These are phyloP conservation scores for Flabesymbios commensalis DNA, from an alignment of 2,888 invertebrate genomes.

Conservation along the genomic window DNA sequence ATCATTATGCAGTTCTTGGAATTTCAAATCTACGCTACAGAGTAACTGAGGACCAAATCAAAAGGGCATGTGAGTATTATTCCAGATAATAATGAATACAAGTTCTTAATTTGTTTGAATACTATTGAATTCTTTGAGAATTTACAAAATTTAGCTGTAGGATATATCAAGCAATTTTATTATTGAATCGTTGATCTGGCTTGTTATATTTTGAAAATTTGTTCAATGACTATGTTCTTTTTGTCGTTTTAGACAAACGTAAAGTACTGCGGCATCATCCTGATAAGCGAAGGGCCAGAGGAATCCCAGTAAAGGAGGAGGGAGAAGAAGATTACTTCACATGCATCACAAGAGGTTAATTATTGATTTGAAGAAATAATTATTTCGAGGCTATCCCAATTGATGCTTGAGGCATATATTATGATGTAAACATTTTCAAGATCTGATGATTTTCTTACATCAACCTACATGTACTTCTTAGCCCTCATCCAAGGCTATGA, in stretches of 20 bases:
- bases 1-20: constrained; percentile 95
- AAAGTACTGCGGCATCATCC: constrained; percentile 96
- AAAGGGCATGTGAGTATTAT: constrained; percentile 79
- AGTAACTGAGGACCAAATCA: constrained; percentile 91
- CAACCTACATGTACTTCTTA: too few species aligned
- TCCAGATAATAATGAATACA: background rate
- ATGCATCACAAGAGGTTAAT: constrained; percentile 83
- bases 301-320: constrained; percentile 80
- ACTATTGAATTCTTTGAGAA: background rate
- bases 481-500: too few species aligned
- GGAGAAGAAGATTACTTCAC: constrained; percentile 91
- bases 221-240: background rate
- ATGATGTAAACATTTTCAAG: too few species aligned
- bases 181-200: background rate
- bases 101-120: background rate
- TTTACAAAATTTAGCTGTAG: background rate
- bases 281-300: constrained; percentile 89
- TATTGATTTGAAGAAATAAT: too few species aligned
- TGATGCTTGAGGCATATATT: background rate
- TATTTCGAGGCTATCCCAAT: background rate
- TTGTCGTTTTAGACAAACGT: constrained; percentile 67
- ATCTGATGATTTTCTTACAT: too few species aligned
- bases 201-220: background rate
- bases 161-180: background rate
- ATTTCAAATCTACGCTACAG: constrained; percentile 79